These are phyloP conservation scores for Oenanthe melanoleuca DNA, from an alignment of 2,113 vertebrate species.

Conservation along the genomic window DNA sequence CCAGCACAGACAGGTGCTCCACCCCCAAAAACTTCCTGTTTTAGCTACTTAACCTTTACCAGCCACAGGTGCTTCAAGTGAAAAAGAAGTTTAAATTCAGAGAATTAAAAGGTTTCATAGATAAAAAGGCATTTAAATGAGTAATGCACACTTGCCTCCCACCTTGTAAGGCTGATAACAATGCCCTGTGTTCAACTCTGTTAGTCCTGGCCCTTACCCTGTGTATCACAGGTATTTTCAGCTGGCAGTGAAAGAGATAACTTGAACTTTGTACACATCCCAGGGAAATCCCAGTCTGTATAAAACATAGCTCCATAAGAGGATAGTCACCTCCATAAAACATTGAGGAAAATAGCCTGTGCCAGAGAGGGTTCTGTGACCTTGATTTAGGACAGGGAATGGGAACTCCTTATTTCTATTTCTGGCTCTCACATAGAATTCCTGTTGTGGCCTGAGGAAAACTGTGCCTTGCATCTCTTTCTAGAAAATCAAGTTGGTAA, in stretches of 20 bases:
- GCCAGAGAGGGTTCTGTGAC: neutral
- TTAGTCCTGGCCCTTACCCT: neutral
- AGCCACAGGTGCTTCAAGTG: neutral
- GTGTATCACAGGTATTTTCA: neutral
- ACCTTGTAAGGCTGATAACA: neutral
- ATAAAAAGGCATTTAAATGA: neutral
- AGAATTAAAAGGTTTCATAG: neutral
- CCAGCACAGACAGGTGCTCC: neutral
- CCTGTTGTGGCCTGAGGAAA: neutral
- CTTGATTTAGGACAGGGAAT: neutral
- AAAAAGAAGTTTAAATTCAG: neutral
- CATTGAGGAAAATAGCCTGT: neutral
- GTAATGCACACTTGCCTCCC: neutral
- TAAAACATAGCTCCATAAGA: neutral
- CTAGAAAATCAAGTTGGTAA: conserved; percentile 9
- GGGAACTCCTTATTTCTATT: neutral
- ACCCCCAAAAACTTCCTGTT: neutral
- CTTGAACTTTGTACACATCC: neutral
- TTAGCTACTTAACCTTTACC: neutral
- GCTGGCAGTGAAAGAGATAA: neutral
- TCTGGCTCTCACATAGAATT: neutral
- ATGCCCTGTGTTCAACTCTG: neutral
- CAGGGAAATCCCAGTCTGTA: neutral
- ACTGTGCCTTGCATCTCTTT: neutral
- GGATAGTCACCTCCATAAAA: neutral